Evolutionary conservation across 2,113 vertebrate genomes (phyloP).

Genomic region (Macrotis lagotis): DNA sequence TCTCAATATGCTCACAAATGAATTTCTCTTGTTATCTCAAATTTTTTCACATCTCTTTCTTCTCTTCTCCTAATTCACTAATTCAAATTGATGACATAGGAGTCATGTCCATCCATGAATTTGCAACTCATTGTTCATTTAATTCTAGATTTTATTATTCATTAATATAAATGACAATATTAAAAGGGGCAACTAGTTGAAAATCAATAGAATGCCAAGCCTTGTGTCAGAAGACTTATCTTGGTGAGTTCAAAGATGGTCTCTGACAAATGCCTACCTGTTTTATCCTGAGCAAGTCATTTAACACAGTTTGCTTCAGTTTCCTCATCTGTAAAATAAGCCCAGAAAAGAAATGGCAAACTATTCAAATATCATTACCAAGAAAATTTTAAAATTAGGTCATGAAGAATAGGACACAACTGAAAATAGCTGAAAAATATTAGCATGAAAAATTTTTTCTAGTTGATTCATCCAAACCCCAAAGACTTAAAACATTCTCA

Average conservation of each 20-base stretch:
- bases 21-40: not conserved
- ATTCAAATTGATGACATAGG: not conserved
- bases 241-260: not conserved
- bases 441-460: not conserved
- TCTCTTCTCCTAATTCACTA: not conserved
- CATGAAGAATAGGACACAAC: not conserved
- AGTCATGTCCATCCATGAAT: not conserved
- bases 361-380: not conserved
- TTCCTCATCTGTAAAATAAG: not conserved
- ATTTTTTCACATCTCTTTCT: not conserved
- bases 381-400: not conserved
- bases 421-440: not conserved
- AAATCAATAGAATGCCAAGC: not conserved
- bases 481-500: not conserved
- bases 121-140: not conserved
- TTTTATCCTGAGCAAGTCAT: not conserved
- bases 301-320: not conserved
- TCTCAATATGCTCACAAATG: not conserved
- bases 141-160: not conserved
- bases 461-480: not conserved
- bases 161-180: not conserved
- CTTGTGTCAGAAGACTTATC: not conserved
- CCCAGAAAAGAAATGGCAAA: not conserved
- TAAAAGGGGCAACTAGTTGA: not conserved
- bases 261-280: not conserved